Percentiles rank a stretch among this genome's conserved stretches.
These are phyloP conservation scores for Clavelina lepadiformis DNA, from an alignment of 23 tunicate genomes.

Conservation along the genomic window DNA sequence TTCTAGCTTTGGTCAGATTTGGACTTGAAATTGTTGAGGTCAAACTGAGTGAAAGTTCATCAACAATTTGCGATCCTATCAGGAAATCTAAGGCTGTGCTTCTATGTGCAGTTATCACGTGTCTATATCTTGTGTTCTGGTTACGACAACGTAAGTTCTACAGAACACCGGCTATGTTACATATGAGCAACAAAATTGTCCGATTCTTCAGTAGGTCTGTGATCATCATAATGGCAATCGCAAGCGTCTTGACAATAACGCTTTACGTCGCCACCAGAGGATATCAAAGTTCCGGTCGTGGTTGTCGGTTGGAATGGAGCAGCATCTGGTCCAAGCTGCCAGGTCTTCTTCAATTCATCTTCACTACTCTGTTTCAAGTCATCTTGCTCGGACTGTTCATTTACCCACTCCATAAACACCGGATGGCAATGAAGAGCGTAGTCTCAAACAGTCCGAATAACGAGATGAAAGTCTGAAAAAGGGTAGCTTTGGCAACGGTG, in stretches of 20 bases:
- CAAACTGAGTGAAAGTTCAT: slow-evolving; percentile 1
- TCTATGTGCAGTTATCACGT: slow-evolving; percentile 33
- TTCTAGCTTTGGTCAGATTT: slow-evolving; percentile 14
- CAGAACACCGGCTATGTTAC: slow-evolving; percentile 18
- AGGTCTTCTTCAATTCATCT: slow-evolving; percentile 43
- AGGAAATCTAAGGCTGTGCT: slow-evolving; percentile 38
- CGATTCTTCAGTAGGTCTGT: slow-evolving; percentile 38
- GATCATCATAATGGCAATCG: slow-evolving; percentile 42
- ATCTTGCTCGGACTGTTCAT: slow-evolving; percentile 62
- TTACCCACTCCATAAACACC: slow-evolving; percentile 40
- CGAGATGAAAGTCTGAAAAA: slow-evolving; percentile 20
- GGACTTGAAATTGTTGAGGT: slow-evolving; percentile 36
- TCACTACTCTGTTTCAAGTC: slow-evolving; percentile 48
- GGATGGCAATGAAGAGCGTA: no score
- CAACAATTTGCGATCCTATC: slow-evolving; percentile 16
- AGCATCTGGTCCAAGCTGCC: slow-evolving; percentile 39
- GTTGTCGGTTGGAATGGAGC: slow-evolving; percentile 73
- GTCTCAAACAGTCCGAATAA: no score
- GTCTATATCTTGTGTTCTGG: slow-evolving; percentile 66
- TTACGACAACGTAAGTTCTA: slow-evolving; percentile 67
- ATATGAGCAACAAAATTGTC: slow-evolving; percentile 17
- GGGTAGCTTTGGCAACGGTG: slow-evolving; percentile 33
- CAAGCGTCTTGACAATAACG: slow-evolving; percentile 25
- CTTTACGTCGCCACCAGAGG: slow-evolving; percentile 43
- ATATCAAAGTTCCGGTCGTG: slow-evolving; percentile 26